Base-by-base conservation (phyloP, 2,888 invertebrate genomes). In the Cyaniris semiargus region DNA sequence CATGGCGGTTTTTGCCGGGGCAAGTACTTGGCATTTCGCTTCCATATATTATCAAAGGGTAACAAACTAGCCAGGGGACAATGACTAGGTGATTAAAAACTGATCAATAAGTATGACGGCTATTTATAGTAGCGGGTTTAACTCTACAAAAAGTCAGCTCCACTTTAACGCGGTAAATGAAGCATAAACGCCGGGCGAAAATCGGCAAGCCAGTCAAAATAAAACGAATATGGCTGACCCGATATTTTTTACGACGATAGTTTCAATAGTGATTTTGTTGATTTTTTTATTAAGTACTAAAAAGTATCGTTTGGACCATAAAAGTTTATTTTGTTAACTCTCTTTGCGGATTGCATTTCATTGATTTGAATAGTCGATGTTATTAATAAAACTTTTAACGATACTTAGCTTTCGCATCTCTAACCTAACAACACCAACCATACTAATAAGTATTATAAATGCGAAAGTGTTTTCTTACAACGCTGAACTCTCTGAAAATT, bases 1-100 rank as follows among this genome's bases (percentile, higher is more conserved):
- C 66, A 18, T 15, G 66, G 7, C 23, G 18, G 6, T 7, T 18
- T 66, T 66, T 53, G 10, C 74, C 18, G 7, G 23, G 13, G 27
- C 44, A 18, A 2, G 1, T 5, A 21, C 27, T 18, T 53, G 74
- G 74, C 53, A 74, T 53, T 53, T 53, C 53, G 53, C 53, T 48
- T 48, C 74, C 74, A 74, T 74, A 74, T 74, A 18, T 53, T 53
- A 72, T 72, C 23, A 74, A 48, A 74, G 80, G 78, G 80, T 79
- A 78, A 77, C 56, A 76, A 77, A 78, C 79, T 72, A 75, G 15
- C 38, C 60, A 53, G n/a, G 75, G 79, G 53, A 79, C 78, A 75
- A 79, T 76, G 78, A 79, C 79, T 74, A 53, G 66, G 48, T 74
- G 74, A 74, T 74, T 74, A 74, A 74, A 74, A 74, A 74, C 74